Base-by-base conservation (phyloP, 1,140 invertebrate genomes). In the Drosophila sp. region DNA sequence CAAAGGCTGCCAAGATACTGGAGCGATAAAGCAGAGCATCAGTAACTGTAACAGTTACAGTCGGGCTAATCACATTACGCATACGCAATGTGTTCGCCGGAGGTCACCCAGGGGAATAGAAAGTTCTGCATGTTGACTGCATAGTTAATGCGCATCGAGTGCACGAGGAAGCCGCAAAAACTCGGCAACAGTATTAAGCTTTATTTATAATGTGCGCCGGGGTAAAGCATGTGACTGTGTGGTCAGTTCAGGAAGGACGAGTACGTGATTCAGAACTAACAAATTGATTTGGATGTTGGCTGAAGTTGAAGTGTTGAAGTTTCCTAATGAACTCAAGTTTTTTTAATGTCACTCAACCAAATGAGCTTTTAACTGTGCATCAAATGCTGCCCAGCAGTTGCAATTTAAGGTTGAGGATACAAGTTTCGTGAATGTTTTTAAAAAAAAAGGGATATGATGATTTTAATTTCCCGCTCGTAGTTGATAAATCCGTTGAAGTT, bases 11-110 rank as follows among this genome's bases (percentile, higher is more conserved):
- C 51, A 57, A 71, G 45, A 58, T 57, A 67, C 29, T 25, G 16
- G n/a, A 43, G 65, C 27, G 56, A 48, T 25, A n/a, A n/a, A n/a
- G n/a, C n/a, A n/a, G n/a, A 32, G 61, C 25, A 29, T 3, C 16
- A 50, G 25, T 27, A 27, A 3, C 25, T 27, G 25, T 25, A 7
- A n/a, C n/a, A n/a, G n/a, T n/a, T n/a, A 16, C 38, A 48, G 40
- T 48, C 50, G 21, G 16, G 36, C 48, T 76, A 83, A 83, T 83
- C 76, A 64, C 56, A 76, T 83, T 84, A 76, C 53, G 76, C 50
- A 72, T 84, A 84, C 80, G 80, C 76, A 83, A 32, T 5, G 72
- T 64, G 50, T 45, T n/a, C 57, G 8, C 59, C 32, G 48, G 48
- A n/a, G 43, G 34, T 9, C 36, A 25, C 13, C 13, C 48, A 2